Evolutionary conservation across 2,797 vertebrate species (phyloP).

Genomic region (Sandelia bainsii): DNA sequence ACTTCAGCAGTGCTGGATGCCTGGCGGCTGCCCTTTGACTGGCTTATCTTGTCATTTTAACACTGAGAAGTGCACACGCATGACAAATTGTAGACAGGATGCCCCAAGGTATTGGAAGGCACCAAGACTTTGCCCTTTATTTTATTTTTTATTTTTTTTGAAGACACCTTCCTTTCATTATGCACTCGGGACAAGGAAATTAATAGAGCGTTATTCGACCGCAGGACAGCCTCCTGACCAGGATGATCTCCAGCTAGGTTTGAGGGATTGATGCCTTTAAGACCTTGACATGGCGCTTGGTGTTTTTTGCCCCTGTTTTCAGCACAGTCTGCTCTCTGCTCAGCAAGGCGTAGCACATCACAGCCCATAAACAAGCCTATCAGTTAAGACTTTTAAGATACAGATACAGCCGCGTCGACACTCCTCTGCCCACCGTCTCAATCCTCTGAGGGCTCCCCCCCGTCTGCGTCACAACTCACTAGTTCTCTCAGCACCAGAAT

Average conservation of each 20-base stretch:
- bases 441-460: constrained; percentile 79
- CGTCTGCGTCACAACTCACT: constrained; percentile 83
- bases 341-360: constrained; percentile 85
- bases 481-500: constrained; percentile 86
- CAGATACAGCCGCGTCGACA: constrained; percentile 17
- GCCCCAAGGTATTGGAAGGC: constrained; percentile 89
- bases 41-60: constrained; percentile 91
- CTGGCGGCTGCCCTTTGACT: constrained; percentile 89
- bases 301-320: constrained; percentile 76
- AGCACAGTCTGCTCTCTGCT: constrained; percentile 81
- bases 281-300: constrained; percentile 85
- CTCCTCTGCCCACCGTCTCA: constrained; percentile 47
- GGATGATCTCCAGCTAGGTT: constrained; percentile 71
- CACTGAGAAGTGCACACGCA: constrained; percentile 94
- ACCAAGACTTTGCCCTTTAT: constrained; percentile 85
- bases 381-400: constrained; percentile 67
- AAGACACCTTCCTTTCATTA: constrained; percentile 94
- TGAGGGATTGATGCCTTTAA: constrained; percentile 87
- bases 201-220: constrained; percentile 93
- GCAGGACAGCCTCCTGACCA: constrained; percentile 81
- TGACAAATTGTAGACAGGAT: constrained; percentile 92
- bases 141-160: constrained; percentile 71
- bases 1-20: constrained; percentile 79
- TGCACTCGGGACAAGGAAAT: constrained; percentile 86
- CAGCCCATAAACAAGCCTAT: constrained; percentile 80